Evolutionary conservation across 2,888 invertebrate genomes (phyloP).

Genomic region (Trissonchulus latispiculum): DNA sequence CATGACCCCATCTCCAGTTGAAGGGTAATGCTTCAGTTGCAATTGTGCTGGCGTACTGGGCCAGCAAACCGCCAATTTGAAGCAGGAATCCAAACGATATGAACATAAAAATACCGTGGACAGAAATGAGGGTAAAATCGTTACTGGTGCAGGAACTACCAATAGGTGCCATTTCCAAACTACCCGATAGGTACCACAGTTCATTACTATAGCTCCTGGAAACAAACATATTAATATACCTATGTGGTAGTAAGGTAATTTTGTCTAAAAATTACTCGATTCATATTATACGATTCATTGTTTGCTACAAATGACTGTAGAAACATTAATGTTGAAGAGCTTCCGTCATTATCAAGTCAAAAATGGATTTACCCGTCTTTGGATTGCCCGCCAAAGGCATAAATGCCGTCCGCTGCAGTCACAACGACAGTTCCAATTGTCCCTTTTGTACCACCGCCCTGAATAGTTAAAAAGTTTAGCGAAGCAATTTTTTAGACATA

Average conservation of each 20-base stretch:
- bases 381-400: neutral
- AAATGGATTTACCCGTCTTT: too few species aligned
- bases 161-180: neutral
- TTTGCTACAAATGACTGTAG: too few species aligned
- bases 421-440: neutral
- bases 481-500: too few species aligned
- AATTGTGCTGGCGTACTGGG: neutral
- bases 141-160: neutral
- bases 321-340: too few species aligned
- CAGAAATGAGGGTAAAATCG: constrained; percentile 15
- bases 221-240: too few species aligned
- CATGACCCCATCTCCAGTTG: constrained; percentile 6
- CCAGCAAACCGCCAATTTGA: constrained; percentile 14
- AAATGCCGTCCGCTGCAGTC: neutral
- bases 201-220: too few species aligned
- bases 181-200: constrained; percentile 12
- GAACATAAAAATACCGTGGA: constrained; percentile 21
- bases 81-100: constrained; percentile 12
- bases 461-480: too few species aligned
- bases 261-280: too few species aligned
- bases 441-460: neutral
- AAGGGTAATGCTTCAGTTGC: neutral
- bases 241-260: too few species aligned
- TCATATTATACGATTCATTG: too few species aligned
- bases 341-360: too few species aligned